Evolutionary conservation across 2,888 invertebrate genomes (phyloP).

Genomic region (Parelbella ahira): DNA sequence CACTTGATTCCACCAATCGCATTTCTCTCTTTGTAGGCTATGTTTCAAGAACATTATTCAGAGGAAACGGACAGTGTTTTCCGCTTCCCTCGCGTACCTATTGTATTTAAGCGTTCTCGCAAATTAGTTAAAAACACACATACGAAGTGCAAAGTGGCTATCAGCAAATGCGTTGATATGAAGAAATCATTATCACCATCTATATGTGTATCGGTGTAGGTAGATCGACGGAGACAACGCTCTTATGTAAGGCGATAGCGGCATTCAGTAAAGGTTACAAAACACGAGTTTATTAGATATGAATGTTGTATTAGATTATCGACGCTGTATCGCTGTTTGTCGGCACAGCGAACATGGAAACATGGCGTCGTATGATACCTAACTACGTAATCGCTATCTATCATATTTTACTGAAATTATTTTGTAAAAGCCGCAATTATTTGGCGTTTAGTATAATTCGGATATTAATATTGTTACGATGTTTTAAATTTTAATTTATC

Average conservation of each 20-base stretch:
- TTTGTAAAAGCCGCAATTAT: conserved; percentile 26
- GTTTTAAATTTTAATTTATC: too few species aligned
- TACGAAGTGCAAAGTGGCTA: conserved; percentile 25
- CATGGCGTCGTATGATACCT: conserved; percentile 35
- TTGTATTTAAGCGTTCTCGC: conserved; percentile 35
- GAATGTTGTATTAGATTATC: conserved; percentile 69
- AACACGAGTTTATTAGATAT: conserved; percentile 75
- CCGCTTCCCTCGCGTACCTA: background rate
- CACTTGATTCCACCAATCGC: conserved; percentile 10
- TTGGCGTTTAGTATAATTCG: conserved; percentile 23
- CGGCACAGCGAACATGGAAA: conserved; percentile 40
- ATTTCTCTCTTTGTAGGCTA: conserved; percentile 15
- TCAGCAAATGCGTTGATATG: conserved; percentile 39
- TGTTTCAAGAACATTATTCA: conserved; percentile 1
- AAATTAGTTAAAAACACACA: conserved; percentile 1
- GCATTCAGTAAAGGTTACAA: conserved; percentile 64
- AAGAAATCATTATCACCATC: conserved; percentile 29
- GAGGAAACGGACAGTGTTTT: conserved; percentile 1
- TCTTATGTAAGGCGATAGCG: conserved; percentile 70
- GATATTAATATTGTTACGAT: too few species aligned
- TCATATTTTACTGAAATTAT: conserved; percentile 27
- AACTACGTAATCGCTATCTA: conserved; percentile 35
- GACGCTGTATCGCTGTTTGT: conserved; percentile 52
- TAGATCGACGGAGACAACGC: conserved; percentile 55
- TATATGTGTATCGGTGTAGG: conserved; percentile 42